Percentiles rank a stretch among this genome's conserved stretches.
phyloP scores from a whole-genome alignment of 2,888 invertebrate genomes.

The Tachystola acroxantha region DNA sequence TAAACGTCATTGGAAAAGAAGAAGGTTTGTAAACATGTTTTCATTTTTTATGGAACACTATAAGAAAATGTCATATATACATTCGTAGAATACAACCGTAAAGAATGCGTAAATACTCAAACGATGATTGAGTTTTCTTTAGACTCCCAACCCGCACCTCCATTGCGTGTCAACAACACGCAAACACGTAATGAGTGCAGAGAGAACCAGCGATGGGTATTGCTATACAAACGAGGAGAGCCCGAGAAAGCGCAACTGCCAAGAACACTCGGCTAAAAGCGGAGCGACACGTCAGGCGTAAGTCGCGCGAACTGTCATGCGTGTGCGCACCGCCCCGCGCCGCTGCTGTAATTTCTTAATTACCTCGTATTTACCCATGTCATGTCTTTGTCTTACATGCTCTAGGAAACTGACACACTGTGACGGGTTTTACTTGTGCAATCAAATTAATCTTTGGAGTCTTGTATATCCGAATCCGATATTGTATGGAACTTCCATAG shows the following conservation, averaged over 20 bases:
- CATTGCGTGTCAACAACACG: constrained; percentile 1
- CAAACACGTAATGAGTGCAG: not conserved
- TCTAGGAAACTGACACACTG: constrained; percentile 3
- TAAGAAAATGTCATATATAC: too few species aligned
- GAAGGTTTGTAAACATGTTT: too few species aligned
- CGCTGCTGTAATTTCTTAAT: constrained; percentile 30
- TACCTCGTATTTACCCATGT: constrained; percentile 32
- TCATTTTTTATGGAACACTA: too few species aligned
- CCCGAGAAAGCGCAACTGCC: constrained; percentile 46
- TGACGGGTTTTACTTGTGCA: not conserved
- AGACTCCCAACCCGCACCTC: too few species aligned
- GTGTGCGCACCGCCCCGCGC: constrained; percentile 13
- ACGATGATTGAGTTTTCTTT: too few species aligned
- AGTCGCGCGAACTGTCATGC: constrained; percentile 18
- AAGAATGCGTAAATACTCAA: too few species aligned
- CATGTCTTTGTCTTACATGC: constrained; percentile 12
- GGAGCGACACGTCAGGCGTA: constrained; percentile 53
- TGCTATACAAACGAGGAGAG: constrained; percentile 50
- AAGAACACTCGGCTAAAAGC: constrained; percentile 63
- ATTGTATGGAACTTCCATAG: too few species aligned
- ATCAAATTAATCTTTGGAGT: too few species aligned
- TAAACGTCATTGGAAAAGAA: too few species aligned
- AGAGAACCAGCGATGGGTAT: not conserved
- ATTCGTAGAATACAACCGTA: too few species aligned
- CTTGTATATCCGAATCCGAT: too few species aligned